Evolutionary conservation across 2,797 vertebrate genomes (phyloP).

Genomic region (Arctocebus calabarensis): DNA sequence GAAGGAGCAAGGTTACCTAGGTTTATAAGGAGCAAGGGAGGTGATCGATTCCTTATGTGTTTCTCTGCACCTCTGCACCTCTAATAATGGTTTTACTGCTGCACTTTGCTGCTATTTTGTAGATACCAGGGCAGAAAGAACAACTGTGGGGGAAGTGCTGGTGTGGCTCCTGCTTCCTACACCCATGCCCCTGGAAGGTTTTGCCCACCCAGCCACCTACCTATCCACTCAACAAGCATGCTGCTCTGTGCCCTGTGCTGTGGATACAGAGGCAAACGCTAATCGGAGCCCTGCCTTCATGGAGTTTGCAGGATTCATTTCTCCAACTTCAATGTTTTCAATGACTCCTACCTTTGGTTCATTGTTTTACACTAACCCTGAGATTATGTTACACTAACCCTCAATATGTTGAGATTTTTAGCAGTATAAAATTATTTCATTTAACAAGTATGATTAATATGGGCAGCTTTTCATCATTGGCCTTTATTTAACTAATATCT

Average conservation of each 20-base stretch:
- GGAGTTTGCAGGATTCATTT: background rate
- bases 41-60: background rate
- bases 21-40: background rate
- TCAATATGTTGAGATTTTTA: background rate
- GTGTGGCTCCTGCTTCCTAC: background rate
- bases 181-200: background rate
- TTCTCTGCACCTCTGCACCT: background rate
- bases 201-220: background rate
- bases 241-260: background rate
- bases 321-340: background rate
- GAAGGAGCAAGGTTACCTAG: background rate
- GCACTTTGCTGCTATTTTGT: background rate
- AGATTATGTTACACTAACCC: background rate
- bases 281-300: background rate
- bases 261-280: fast-evolving
- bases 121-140: slow-evolving; percentile 10
- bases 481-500: background rate
- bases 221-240: background rate
- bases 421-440: background rate
- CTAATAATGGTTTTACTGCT: background rate
- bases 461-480: background rate
- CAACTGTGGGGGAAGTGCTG: background rate
- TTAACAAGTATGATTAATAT: background rate
- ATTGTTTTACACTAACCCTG: background rate
- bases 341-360: background rate